Percentiles rank a stretch among this genome's conserved stretches.
Conservation (phyloP, 2,113 vertebrate species). For the Nothocercus julius region DNA sequence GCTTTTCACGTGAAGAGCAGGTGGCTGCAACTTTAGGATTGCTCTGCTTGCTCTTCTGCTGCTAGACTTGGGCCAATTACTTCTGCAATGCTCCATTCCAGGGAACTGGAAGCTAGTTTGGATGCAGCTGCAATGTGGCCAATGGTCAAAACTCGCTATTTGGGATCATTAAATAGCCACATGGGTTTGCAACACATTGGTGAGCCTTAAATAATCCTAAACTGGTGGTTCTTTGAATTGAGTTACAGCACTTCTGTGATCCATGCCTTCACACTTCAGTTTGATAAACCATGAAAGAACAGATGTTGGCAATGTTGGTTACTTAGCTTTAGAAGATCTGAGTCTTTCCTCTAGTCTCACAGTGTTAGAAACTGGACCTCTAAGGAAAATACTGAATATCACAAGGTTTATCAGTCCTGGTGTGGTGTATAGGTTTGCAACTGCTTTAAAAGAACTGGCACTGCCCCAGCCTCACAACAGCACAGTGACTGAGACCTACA, state of each 20-base stretch:
- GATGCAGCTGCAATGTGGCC: not conserved
- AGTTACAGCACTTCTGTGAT: not conserved
- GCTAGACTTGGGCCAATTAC: not conserved
- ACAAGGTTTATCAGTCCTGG: not conserved
- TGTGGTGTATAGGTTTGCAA: rapidly evolving
- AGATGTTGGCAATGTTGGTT: not conserved
- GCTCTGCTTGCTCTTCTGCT: not conserved
- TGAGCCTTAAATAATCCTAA: not conserved
- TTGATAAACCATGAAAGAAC: not conserved
- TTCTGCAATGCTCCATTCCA: not conserved
- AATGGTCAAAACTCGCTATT: not conserved
- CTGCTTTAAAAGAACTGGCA: not conserved
- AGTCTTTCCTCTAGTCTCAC: not conserved
- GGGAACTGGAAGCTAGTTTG: not conserved
- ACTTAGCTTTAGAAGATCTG: not conserved
- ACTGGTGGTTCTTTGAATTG: not conserved
- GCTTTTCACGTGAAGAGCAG: not conserved
- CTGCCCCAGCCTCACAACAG: not conserved
- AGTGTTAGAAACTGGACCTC: not conserved
- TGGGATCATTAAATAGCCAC: not conserved
- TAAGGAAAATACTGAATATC: not conserved
- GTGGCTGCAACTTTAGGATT: not conserved
- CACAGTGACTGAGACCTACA: not conserved
- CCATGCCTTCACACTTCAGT: not conserved
- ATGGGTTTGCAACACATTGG: not conserved